A percentile compares a stretch with the other conserved stretches of the same genome.
phyloP scores from a whole-genome alignment of 2,888 invertebrate genomes.

The Limnephilus marmoratus region DNA sequence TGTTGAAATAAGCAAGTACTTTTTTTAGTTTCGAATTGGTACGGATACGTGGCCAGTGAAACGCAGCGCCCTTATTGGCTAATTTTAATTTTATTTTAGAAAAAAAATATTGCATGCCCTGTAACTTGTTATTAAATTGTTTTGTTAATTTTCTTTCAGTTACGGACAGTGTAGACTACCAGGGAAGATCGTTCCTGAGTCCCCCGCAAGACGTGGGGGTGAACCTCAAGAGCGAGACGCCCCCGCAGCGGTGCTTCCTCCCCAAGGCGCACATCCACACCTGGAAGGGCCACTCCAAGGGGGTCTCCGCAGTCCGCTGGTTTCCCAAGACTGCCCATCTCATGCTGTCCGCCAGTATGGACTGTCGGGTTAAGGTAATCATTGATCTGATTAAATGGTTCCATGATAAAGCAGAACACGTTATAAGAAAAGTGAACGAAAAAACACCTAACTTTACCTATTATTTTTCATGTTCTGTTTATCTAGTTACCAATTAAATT shows the following conservation, averaged over 20 bases:
- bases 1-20: too few relatives aligned
- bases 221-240: constrained; percentile 89
- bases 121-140: not conserved
- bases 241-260: constrained; percentile 96
- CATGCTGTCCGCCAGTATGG: constrained; percentile 97
- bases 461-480: too few relatives aligned
- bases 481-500: too few relatives aligned
- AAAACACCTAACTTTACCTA: too few relatives aligned
- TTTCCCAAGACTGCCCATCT: constrained; percentile 96
- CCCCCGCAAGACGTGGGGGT: constrained; percentile 95
- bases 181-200: constrained; percentile 95
- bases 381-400: not conserved
- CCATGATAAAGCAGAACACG: too few relatives aligned
- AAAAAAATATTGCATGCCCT: not conserved
- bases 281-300: constrained; percentile 98
- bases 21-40: too few relatives aligned
- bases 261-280: constrained; percentile 97
- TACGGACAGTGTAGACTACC: constrained; percentile 96
- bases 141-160: constrained; percentile 77
- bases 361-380: constrained; percentile 92
- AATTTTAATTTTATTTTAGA: too few relatives aligned
- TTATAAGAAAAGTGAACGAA: too few relatives aligned
- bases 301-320: constrained; percentile 96
- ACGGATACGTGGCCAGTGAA: too few relatives aligned
- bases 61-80: too few relatives aligned